Conservation (phyloP, 2,888 invertebrate species). For the Archaeoteleia sp. region DNA sequence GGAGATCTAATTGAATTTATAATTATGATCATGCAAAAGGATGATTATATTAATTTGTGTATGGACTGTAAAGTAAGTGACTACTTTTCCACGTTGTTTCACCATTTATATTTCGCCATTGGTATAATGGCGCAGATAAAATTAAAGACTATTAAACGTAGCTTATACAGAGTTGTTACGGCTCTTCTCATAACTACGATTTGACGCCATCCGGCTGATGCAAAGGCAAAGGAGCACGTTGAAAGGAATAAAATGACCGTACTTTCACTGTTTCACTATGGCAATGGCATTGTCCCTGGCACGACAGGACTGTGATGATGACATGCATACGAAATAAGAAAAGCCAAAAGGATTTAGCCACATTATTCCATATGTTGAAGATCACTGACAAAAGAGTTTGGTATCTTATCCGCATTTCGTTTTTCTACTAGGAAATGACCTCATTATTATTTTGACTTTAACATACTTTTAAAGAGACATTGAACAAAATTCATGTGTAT, state of each 20-base stretch:
- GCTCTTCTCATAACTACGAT: constrained; percentile 29
- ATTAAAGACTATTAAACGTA: constrained; percentile 30
- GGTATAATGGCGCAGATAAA: constrained; percentile 34
- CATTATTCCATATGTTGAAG: constrained; percentile 8
- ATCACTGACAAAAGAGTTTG: constrained; percentile 16
- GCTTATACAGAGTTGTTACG: constrained; percentile 8
- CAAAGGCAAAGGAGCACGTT: constrained; percentile 15
- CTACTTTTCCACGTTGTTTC: constrained; percentile 17
- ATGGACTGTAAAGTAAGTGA: no score
- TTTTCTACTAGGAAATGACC: neutral
- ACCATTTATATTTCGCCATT: constrained; percentile 14
- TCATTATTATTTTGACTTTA: constrained; percentile 5
- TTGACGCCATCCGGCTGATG: constrained; percentile 37
- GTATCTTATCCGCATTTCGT: constrained; percentile 22
- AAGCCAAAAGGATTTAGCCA: constrained; percentile 10
- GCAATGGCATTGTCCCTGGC: constrained; percentile 74
- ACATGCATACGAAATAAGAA: constrained; percentile 58
- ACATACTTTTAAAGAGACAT: neutral
- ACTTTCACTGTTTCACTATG: constrained; percentile 74
- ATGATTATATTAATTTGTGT: no score
- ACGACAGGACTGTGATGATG: constrained; percentile 59
- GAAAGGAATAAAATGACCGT: constrained; percentile 66
- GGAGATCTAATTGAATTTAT: no score
- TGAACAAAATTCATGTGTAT: no score
- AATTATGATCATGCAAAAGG: no score